Evolutionary conservation across 1,140 invertebrate genomes (phyloP), one percentile per base, ranked within the genome.

Genomic region (Whitmania pigra): DNA sequence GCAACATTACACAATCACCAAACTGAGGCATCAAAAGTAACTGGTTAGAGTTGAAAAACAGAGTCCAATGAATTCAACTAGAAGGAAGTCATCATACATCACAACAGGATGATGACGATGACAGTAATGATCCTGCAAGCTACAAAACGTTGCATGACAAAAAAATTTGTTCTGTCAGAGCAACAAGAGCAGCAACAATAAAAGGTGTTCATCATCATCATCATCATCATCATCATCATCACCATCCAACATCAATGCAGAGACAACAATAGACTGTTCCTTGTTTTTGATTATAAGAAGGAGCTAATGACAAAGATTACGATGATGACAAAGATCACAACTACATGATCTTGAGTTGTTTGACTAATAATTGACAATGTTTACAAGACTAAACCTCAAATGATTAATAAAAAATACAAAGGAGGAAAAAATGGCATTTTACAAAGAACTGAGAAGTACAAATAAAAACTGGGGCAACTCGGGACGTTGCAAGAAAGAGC

Each of bases 191-290:
- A 57, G 5, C 54, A 57, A n/a, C 54, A 57, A n/a, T n/a, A 20
- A 9, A n/a, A 57, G 54, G 20, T 57, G 25, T 57, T 57, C 54
- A 5, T 57, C 25, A 57, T 57, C n/a, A n/a, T n/a, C n/a, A n/a
- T n/a, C n/a, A n/a, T 4, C 54, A 57, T 57, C 54, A 57, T 57
- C 54, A 57, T 57, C 54, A 57, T 57, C 54, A 57, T 57, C 54
- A 57, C 9, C 54, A 57, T 57, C 54, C 7, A 63, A 22, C 9
- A 63, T 63, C 4, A 63, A 63, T 20, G 29, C 11, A 1, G 11
- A 63, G 20, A 25, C 20, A 31, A 63, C 11, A 18, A 13, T 17
- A 25, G 18, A 22, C 22, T 7, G 29, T 63, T 25, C 11, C 22
- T 63, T 31, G 57, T 63, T 31, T 22, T 31, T 63, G 57, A 31